A percentile compares a stretch with the other conserved stretches of the same genome.
Evolutionary conservation across 2,888 invertebrate species (phyloP).

Genomic region (Phalangium opilio): DNA sequence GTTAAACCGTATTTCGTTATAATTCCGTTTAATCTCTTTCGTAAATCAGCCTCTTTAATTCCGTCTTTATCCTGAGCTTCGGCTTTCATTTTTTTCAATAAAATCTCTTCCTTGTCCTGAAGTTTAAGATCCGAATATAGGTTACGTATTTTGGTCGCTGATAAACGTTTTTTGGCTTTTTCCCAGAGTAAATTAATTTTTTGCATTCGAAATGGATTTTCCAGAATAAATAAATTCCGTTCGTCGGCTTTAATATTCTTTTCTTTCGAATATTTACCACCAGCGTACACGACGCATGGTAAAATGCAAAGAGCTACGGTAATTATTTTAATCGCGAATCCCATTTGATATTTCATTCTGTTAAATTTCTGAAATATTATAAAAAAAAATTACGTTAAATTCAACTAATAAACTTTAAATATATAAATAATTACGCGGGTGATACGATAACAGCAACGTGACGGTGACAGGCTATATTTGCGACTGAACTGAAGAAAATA

Average conservation of each 20-base stretch:
- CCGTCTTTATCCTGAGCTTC: slow-evolving; percentile 79
- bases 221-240: slow-evolving; percentile 23
- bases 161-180: slow-evolving; percentile 74
- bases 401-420: too few relatives aligned
- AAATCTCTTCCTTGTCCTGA: slow-evolving; percentile 81
- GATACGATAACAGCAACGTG: too few relatives aligned
- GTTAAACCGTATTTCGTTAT: slow-evolving; percentile 64
- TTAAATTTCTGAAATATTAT: too few relatives aligned
- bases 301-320: too few relatives aligned
- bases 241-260: not conserved
- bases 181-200: slow-evolving; percentile 78
- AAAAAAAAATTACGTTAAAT: too few relatives aligned
- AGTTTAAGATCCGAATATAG: slow-evolving; percentile 74
- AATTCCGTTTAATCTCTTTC: slow-evolving; percentile 62
- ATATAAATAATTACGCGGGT: too few relatives aligned
- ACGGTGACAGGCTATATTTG: too few relatives aligned
- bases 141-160: slow-evolving; percentile 67
- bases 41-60: slow-evolving; percentile 57
- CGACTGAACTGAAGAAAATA: too few relatives aligned
- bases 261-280: not conserved
- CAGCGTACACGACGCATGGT: too few relatives aligned
- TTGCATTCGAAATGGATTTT: slow-evolving; percentile 75
- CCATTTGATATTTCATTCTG: too few relatives aligned
- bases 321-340: too few relatives aligned
- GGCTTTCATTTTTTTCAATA: slow-evolving; percentile 59